Evolutionary conservation across 2,888 invertebrate genomes (phyloP).

Genomic region (Pammene fasciana): DNA sequence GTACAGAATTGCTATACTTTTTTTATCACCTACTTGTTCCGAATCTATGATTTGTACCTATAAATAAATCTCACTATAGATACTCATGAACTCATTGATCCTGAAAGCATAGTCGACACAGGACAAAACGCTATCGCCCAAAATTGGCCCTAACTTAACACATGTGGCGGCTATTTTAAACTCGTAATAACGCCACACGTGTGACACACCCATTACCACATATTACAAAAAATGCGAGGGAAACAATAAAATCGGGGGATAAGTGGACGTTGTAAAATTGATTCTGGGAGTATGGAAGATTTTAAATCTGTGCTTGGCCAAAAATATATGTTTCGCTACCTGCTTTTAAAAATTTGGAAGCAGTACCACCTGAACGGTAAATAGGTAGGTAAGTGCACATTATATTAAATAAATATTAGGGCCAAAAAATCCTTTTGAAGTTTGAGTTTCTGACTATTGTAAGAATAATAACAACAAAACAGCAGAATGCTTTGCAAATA

Average conservation of each 20-base stretch:
- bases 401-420: too few relatives aligned
- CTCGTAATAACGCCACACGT: conserved; percentile 82
- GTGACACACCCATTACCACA: conserved; percentile 82
- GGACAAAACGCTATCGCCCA: conserved; percentile 60
- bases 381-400: too few relatives aligned
- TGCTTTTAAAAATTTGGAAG: too few relatives aligned
- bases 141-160: conserved; percentile 67
- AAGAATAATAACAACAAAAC: too few relatives aligned
- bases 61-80: too few relatives aligned
- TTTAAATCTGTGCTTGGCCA: background rate
- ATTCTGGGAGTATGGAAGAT: conserved; percentile 23
- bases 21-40: too few relatives aligned
- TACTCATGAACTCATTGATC: conserved; percentile 17
- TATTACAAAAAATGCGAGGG: conserved; percentile 81
- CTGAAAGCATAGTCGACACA: conserved; percentile 48
- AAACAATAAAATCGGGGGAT: conserved; percentile 77
- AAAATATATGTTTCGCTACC: background rate
- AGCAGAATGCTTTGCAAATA: too few relatives aligned
- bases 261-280: conserved; percentile 74
- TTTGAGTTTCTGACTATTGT: too few relatives aligned
- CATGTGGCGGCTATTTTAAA: conserved; percentile 81
- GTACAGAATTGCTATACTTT: too few relatives aligned
- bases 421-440: too few relatives aligned
- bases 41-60: too few relatives aligned
- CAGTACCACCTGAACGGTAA: too few relatives aligned